phyloP scores from a whole-genome alignment of 2,888 invertebrate genomes.

The Cynaeus angustus region DNA sequence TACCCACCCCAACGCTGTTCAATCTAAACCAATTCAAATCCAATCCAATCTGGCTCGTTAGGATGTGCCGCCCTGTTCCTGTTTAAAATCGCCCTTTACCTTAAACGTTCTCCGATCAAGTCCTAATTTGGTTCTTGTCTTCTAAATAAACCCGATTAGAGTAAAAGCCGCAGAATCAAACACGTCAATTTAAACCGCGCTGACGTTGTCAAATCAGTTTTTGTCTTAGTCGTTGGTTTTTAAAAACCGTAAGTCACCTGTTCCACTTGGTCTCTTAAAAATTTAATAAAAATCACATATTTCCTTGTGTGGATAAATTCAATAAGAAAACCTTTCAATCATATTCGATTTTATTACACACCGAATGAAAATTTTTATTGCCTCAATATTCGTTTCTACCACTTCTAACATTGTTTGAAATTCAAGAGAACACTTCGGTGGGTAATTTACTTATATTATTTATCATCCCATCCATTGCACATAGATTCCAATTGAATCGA shows the following conservation, averaged over 20 bases:
- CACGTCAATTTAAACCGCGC: slow-evolving; percentile 54
- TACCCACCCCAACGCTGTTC: slow-evolving; percentile 69
- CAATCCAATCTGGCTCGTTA: slow-evolving; percentile 70
- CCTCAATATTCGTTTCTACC: slow-evolving; percentile 55
- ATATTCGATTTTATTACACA: slow-evolving; percentile 63
- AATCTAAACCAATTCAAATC: slow-evolving; percentile 71
- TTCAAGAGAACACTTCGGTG: slow-evolving; percentile 50
- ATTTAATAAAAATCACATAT: slow-evolving; percentile 66
- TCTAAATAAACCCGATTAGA: slow-evolving; percentile 69
- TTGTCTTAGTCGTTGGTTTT: slow-evolving; percentile 16
- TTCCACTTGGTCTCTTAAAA: slow-evolving; percentile 65
- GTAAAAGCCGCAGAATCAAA: slow-evolving; percentile 58
- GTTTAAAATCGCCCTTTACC: slow-evolving; percentile 68
- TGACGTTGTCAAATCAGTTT: slow-evolving; percentile 41
- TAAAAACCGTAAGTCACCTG: slow-evolving; percentile 56
- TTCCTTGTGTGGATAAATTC: slow-evolving; percentile 60
- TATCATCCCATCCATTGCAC: slow-evolving; percentile 44
- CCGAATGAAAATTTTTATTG: slow-evolving; percentile 60
- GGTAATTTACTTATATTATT: slow-evolving; percentile 50
- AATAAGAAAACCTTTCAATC: slow-evolving; percentile 64
- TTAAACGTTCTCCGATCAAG: slow-evolving; percentile 70
- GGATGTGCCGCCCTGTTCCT: slow-evolving; percentile 67
- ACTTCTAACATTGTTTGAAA: slow-evolving; percentile 52
- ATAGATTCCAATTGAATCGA: slow-evolving; percentile 22
- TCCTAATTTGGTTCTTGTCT: slow-evolving; percentile 70